Evolutionary conservation across 2,797 vertebrate genomes (phyloP), one percentile per base, ranked within the genome.

Genomic region (Silurus lanzhouensis): DNA sequence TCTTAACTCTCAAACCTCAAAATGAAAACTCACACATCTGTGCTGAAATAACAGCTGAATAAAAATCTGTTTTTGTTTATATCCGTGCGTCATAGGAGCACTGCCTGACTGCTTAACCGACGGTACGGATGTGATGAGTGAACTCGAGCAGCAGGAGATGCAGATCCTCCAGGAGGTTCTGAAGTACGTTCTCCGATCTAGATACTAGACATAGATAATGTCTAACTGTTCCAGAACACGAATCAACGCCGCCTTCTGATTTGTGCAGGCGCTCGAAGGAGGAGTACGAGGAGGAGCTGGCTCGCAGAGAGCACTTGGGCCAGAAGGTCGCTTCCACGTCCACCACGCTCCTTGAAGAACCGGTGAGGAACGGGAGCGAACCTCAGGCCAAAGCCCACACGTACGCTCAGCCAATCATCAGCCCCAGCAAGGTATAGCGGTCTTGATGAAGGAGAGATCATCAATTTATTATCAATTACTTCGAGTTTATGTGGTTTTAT

Each of bases 61-160:
- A 10, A 52, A 52, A 52, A 7, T 52, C 48, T 52, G 48, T 52
- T 52, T 10, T 10, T 10, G 48, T 10, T 10, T 10, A 52, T 10
- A 52, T 38, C 9, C 1, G 76, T 67, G 20, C 38, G 17, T 63
- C 9, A 0, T 58, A 99, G 98, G 98, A 76, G 95, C 96, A 1
- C 94, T 99, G 55, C 98, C 98, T 3, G 97, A 99, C 87, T 99
- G 98, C 93, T 93, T 99, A 90, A 98, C 96, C 5, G 97, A 98
- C 61, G 98, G 98, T 6, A 93, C 94, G 70, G 98, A 99, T 88
- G 94, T 97, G 79, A 96, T 97, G 94, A 95, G 94, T 88, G 98
- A 99, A 91, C 91, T 98, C 89, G 97, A 99, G 93, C 94, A 98
- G 89, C 95, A 98, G 92, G 98, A 99, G 92, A 96, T 99, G 96